A percentile compares a stretch with the other conserved stretches of the same genome.
These are phyloP conservation scores for Gasteruption jaculator DNA, from an alignment of 2,888 invertebrate genomes.

Conservation along the genomic window DNA sequence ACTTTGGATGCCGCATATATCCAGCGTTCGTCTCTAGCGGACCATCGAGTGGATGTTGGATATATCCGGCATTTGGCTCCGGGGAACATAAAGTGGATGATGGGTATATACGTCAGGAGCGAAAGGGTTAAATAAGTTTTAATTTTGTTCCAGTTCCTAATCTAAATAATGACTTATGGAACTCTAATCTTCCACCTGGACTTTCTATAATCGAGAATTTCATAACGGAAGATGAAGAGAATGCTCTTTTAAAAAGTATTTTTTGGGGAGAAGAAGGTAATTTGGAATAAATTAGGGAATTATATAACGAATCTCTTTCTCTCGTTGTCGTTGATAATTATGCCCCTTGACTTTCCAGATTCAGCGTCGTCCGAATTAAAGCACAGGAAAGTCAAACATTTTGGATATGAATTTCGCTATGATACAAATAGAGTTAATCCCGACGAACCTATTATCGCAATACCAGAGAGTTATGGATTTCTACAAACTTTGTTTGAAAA, in stretches of 20 bases:
- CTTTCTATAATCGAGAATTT: slow-evolving; percentile 68
- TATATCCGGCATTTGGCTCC: no score
- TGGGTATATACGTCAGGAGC: no score
- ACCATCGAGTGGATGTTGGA: no score
- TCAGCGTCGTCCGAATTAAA: slow-evolving; percentile 56
- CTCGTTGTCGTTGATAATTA: not conserved
- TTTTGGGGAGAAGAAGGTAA: slow-evolving; percentile 52
- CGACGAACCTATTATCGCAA: slow-evolving; percentile 61
- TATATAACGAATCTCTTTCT: not conserved
- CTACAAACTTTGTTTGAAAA: slow-evolving; percentile 60
- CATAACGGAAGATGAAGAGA: slow-evolving; percentile 67
- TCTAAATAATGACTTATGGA: slow-evolving; percentile 21
- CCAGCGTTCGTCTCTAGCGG: no score
- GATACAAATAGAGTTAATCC: slow-evolving; percentile 80
- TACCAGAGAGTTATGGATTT: slow-evolving; percentile 68
- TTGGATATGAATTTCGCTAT: slow-evolving; percentile 88
- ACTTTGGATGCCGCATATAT: no score
- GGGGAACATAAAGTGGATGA: no score
- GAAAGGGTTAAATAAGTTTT: no score
- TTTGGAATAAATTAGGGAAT: slow-evolving; percentile 1
- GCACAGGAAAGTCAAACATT: slow-evolving; percentile 83
- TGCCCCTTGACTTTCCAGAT: slow-evolving; percentile 19
- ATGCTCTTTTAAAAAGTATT: slow-evolving; percentile 57
- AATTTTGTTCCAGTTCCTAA: slow-evolving; percentile 48
- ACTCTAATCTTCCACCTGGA: slow-evolving; percentile 61